These are phyloP conservation scores for Pelmatolapia mariae DNA, from an alignment of 2,113 vertebrate genomes.

Conservation along the genomic window DNA sequence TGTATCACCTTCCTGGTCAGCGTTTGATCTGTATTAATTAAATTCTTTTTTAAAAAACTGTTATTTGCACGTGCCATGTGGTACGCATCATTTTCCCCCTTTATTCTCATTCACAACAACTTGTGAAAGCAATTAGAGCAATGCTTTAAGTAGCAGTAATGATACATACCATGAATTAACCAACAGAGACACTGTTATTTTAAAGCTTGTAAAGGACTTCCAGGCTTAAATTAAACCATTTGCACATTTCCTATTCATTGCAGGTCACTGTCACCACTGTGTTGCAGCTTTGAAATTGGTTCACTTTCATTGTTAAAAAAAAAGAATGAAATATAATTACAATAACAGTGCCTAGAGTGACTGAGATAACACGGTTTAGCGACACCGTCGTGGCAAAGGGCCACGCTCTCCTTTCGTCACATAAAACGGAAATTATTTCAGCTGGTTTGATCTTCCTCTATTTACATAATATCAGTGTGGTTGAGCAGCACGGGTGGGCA, in stretches of 20 bases:
- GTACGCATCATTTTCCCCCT: neutral
- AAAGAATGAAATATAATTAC: conserved; percentile 20
- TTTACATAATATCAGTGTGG: conserved; percentile 39
- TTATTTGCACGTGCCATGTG: neutral
- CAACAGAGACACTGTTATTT: neutral
- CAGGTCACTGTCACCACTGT: conserved; percentile 7
- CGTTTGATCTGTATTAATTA: neutral
- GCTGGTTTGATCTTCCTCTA: conserved; percentile 37
- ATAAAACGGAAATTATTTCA: conserved; percentile 51
- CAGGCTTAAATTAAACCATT: neutral
- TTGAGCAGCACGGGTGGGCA: conserved; percentile 18
- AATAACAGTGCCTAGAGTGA: conserved; percentile 23
- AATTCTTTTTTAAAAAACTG: rapidly evolving
- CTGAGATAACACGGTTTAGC: conserved; percentile 42
- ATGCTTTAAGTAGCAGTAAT: neutral
- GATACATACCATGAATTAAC: neutral
- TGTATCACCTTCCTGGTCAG: neutral
- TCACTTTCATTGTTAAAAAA: conserved; percentile 16
- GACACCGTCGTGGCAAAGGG: conserved; percentile 25
- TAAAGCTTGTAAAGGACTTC: neutral
- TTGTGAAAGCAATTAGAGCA: neutral
- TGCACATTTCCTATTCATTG: neutral
- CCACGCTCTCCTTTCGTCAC: conserved; percentile 30
- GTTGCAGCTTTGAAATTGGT: conserved; percentile 20
- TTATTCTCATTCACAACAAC: neutral